Evolutionary conservation across 2,888 invertebrate genomes (phyloP).

Genomic region (Xestia ashworthii): DNA sequence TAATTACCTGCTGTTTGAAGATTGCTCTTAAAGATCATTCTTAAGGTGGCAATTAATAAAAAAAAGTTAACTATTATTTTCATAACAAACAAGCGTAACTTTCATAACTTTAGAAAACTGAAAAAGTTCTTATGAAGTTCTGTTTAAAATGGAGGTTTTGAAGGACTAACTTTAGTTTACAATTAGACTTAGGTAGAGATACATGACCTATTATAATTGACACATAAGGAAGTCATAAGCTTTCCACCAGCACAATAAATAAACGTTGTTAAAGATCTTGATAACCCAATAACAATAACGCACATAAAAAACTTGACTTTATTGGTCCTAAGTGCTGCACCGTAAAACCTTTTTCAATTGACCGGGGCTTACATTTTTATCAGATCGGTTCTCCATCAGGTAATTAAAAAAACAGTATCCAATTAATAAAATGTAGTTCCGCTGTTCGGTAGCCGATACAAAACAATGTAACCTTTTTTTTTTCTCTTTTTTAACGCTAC

Average conservation of each 20-base stretch:
- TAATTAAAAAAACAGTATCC: constrained; percentile 85
- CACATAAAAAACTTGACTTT: constrained; percentile 49
- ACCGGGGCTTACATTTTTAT: constrained; percentile 69
- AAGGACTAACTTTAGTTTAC: not conserved
- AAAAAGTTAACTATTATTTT: not conserved
- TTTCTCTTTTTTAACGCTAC: constrained; percentile 71
- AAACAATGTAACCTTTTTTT: constrained; percentile 85
- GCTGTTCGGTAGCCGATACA: constrained; percentile 71
- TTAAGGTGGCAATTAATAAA: not conserved
- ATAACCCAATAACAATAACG: constrained; percentile 57
- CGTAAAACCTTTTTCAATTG: constrained; percentile 64
- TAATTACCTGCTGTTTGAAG: not conserved
- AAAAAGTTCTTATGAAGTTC: not conserved
- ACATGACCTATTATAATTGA: not conserved
- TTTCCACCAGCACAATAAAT: constrained; percentile 19
- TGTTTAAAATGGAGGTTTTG: not conserved
- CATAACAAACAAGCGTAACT: not conserved
- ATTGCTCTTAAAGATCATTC: not conserved
- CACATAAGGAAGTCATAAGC: constrained; percentile 22
- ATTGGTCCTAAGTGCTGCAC: constrained; percentile 64
- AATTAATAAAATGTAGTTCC: constrained; percentile 88
- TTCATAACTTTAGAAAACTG: not conserved
- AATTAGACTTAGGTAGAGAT: not conserved
- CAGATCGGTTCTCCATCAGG: constrained; percentile 78
- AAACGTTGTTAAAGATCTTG: constrained; percentile 43